Conservation (phyloP, 2,888 invertebrate genomes). For the Panorpa germanica region DNA sequence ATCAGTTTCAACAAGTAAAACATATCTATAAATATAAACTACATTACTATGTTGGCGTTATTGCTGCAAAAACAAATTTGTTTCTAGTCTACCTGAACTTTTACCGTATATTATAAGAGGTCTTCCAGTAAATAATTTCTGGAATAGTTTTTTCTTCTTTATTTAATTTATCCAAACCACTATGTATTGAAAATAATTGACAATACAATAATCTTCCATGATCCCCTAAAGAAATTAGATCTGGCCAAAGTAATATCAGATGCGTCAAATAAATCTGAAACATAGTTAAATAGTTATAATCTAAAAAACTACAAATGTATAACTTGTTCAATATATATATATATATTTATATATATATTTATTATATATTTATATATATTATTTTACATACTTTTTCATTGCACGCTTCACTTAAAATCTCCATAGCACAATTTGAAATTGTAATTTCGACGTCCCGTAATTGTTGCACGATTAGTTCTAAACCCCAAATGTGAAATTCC, state of each 20-base stretch:
- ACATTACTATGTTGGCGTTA: not conserved
- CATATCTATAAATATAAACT: constrained; percentile 40
- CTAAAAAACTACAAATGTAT: constrained; percentile 1
- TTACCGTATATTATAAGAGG: constrained; percentile 50
- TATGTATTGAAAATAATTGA: constrained; percentile 52
- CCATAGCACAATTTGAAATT: constrained; percentile 62
- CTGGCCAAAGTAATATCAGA: constrained; percentile 53
- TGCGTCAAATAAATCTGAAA: constrained; percentile 51
- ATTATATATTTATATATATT: too few species aligned
- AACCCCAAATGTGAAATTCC: constrained; percentile 70
- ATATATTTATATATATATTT: constrained; percentile 2
- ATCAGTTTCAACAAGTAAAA: constrained; percentile 72
- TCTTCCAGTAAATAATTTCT: constrained; percentile 65
- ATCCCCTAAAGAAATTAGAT: constrained; percentile 50
- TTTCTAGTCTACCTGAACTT: constrained; percentile 9
- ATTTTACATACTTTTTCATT: constrained; percentile 61
- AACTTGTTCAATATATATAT: not conserved
- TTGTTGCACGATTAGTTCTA: constrained; percentile 68
- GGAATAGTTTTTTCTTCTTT: constrained; percentile 43
- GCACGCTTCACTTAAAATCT: constrained; percentile 81
- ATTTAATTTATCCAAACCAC: constrained; percentile 42
- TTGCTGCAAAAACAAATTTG: too few species aligned
- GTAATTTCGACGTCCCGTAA: constrained; percentile 66
- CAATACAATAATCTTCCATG: constrained; percentile 59
- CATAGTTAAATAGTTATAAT: constrained; percentile 6